Conservation (phyloP, 2,113 vertebrate genomes). For the Hydrolagus affinis region DNA sequence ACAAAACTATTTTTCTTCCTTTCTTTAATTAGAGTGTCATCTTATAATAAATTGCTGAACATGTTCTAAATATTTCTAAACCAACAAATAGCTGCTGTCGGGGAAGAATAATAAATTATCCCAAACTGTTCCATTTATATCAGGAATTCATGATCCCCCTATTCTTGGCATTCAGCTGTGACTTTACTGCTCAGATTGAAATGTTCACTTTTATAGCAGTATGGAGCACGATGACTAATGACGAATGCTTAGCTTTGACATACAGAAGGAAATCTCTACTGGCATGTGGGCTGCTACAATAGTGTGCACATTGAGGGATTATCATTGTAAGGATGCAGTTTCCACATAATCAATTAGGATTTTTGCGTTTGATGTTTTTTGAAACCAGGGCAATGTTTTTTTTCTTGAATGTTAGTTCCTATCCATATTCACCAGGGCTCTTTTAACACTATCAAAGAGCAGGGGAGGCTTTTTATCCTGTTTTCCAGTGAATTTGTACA, state of each 20-base stretch:
- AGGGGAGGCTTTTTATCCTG: too few relatives aligned
- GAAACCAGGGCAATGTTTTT: too few relatives aligned
- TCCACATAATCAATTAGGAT: too few relatives aligned
- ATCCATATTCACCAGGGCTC: too few relatives aligned
- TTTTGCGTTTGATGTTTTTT: too few relatives aligned
- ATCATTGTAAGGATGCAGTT: too few relatives aligned
- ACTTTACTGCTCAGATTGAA: not conserved
- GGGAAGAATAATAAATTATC: not conserved
- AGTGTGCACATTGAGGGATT: too few relatives aligned
- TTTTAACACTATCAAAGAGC: too few relatives aligned
- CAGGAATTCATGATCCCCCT: not conserved
- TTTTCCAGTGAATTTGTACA: too few relatives aligned
- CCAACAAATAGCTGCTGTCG: not conserved
- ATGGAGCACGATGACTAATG: not conserved
- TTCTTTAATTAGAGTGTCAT: not conserved
- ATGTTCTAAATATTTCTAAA: not conserved
- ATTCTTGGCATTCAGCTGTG: not conserved
- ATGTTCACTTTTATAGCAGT: not conserved
- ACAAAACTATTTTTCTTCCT: not conserved
- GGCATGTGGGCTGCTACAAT: too few relatives aligned
- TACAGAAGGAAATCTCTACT: not conserved
- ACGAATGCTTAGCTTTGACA: not conserved
- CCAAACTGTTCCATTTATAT: not conserved
- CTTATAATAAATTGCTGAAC: slow-evolving; percentile 1
- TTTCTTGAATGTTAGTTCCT: too few relatives aligned